Base-by-base conservation (phyloP, 1,140 invertebrate genomes). In the Rhopalosiphum padi region DNA sequence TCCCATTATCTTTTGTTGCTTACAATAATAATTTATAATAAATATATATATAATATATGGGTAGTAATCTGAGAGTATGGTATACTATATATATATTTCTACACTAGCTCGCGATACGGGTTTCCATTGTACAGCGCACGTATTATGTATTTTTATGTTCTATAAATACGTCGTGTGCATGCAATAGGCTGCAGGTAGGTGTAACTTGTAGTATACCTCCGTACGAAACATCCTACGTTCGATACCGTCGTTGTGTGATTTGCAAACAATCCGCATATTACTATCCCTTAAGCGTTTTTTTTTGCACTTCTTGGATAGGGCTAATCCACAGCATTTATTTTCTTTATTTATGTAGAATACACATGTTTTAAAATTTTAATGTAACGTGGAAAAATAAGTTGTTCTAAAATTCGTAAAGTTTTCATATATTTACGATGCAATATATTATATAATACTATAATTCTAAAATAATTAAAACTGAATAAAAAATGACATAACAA, bases 101-200 rank as follows among this genome's bases (percentile, higher is more conserved):
- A 18, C 46, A 48, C 86, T 43, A 35, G 46, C 41, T 23, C 43
- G 23, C 86, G 86, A 48, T 87, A 87, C 86, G 46, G 25, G 43
- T 46, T 46, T 87, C 85, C 25, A 87, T 87, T 87, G 86, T 87
- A 35, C 21, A 35, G 21, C 25, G n/a, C 86, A 87, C 86, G 86
- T 86, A 86, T 86, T 90, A 23, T 25, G 22, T 88, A n/a, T 48
- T 51, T 48, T 43, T 88, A 43, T 48, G 43, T 48, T 88, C 30
- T 88, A 88, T 53, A 88, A 68, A 88, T 88, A 88, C 43, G 30
- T 88, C 41, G 30, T 11, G 60, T 68, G 30, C 60, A 68, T 30
- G 60, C 60, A n/a, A n/a, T 68, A 68, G 60, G 4, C 60, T 6
- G 60, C 60, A 68, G 60, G 60, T 68, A 68, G 30, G 60, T 68